A percentile compares a stretch with the other conserved stretches of the same genome.
phyloP scores from a whole-genome alignment of 1,140 invertebrate genomes.

The Littorina saxatilis region DNA sequence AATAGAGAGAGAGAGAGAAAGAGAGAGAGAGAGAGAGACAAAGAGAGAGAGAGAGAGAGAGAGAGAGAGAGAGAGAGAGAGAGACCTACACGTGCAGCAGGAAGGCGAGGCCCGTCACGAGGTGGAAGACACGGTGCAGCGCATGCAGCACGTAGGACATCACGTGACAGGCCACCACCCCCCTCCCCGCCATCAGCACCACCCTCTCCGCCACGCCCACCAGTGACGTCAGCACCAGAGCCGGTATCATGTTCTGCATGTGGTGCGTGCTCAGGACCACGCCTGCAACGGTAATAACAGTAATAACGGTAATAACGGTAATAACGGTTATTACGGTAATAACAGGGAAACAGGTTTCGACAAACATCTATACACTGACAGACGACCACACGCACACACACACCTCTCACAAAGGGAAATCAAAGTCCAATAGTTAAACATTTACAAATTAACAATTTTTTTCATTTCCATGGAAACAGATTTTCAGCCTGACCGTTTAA shows the following conservation, averaged over 20 bases:
- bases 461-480: too few relatives aligned
- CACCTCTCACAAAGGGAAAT: too few relatives aligned
- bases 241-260: conserved; percentile 57
- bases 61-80: too few relatives aligned
- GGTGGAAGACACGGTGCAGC: conserved; percentile 53
- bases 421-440: too few relatives aligned
- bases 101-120: conserved; percentile 53
- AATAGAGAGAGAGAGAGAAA: too few relatives aligned
- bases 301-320: neutral
- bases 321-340: neutral
- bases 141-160: conserved; percentile 54
- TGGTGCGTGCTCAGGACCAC: conserved; percentile 46
- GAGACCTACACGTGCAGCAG: conserved; percentile 62
- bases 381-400: neutral
- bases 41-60: too few relatives aligned
- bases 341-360: neutral
- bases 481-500: too few relatives aligned
- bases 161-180: conserved; percentile 40
- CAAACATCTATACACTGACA: neutral
- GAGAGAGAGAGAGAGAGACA: too few relatives aligned
- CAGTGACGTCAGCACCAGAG: conserved; percentile 52
- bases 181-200: conserved; percentile 36
- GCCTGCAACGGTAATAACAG: conserved; percentile 38
- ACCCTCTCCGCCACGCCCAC: conserved; percentile 52
- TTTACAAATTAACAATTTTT: too few relatives aligned